Evolutionary conservation across 1,140 invertebrate genomes (phyloP).

Genomic region (Ctenoplectra terminalis): DNA sequence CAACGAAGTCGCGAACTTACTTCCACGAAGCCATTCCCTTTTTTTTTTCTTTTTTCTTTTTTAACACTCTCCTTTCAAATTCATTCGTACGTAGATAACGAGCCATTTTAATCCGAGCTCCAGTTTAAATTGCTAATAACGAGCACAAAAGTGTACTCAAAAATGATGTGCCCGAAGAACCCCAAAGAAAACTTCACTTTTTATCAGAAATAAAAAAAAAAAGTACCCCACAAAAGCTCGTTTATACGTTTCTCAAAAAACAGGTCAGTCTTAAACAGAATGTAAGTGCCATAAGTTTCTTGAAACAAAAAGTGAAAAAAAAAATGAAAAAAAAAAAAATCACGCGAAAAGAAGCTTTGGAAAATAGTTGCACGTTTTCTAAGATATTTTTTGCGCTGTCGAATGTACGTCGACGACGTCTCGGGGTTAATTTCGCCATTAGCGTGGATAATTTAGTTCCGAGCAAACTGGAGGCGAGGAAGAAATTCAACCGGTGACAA

Average conservation of each 20-base stretch:
- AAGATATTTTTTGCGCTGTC: neutral
- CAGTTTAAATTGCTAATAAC: neutral
- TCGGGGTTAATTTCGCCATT: constrained; percentile 35
- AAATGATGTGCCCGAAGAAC: too few species aligned
- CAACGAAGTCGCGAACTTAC: neutral
- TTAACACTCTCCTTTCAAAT: neutral
- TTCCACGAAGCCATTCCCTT: neutral
- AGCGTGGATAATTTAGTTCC: constrained; percentile 50
- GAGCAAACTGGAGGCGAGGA: constrained; percentile 20
- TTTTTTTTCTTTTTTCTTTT: too few species aligned
- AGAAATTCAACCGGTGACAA: constrained; percentile 45
- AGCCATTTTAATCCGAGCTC: neutral
- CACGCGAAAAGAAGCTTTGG: too few species aligned
- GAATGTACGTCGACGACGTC: neutral
- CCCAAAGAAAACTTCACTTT: too few species aligned
- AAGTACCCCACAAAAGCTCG: too few species aligned
- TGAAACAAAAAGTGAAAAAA: neutral
- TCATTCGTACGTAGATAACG: neutral
- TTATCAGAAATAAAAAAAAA: neutral
- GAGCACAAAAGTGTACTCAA: neutral
- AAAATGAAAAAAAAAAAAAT: too few species aligned
- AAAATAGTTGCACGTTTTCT: neutral
- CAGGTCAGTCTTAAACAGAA: neutral
- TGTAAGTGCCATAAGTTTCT: neutral
- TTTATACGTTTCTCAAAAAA: neutral